Conservation (phyloP, 2,113 vertebrate species). For the Silurus glanis region DNA sequence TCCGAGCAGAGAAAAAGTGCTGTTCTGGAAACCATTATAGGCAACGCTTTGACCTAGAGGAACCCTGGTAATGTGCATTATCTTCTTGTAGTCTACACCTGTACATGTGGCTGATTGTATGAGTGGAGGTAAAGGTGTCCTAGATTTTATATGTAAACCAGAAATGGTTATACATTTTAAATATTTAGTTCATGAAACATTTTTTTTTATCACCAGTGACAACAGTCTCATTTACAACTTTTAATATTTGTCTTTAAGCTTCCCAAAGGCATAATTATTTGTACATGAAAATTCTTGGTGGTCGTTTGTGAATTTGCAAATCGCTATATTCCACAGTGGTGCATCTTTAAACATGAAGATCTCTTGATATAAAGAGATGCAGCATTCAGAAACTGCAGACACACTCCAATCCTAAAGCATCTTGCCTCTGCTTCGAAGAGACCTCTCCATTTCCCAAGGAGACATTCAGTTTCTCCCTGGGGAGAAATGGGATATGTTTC, state of each 20-base stretch:
- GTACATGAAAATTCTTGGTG: not conserved
- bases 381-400: constrained; percentile 44
- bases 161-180: not conserved
- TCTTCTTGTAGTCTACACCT: not conserved
- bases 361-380: constrained; percentile 53
- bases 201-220: not conserved
- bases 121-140: not conserved
- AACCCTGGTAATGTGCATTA: constrained; percentile 1
- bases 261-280: constrained; percentile 5
- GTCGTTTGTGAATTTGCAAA: not conserved
- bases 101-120: not conserved
- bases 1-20: not conserved
- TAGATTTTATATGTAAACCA: not conserved
- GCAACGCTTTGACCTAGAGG: not conserved
- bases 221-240: not conserved
- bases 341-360: constrained; percentile 33
- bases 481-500: constrained; percentile 43
- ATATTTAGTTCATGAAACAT: not conserved
- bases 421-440: constrained; percentile 44
- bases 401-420: constrained; percentile 15
- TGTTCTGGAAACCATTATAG: not conserved
- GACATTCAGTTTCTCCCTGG: constrained; percentile 50
- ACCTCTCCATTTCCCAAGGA: constrained; percentile 56
- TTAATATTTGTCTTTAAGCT: not conserved
- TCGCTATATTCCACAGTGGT: not conserved